Base-by-base conservation (phyloP, 2,888 invertebrate genomes). In the Digitonthophagus gazella region DNA sequence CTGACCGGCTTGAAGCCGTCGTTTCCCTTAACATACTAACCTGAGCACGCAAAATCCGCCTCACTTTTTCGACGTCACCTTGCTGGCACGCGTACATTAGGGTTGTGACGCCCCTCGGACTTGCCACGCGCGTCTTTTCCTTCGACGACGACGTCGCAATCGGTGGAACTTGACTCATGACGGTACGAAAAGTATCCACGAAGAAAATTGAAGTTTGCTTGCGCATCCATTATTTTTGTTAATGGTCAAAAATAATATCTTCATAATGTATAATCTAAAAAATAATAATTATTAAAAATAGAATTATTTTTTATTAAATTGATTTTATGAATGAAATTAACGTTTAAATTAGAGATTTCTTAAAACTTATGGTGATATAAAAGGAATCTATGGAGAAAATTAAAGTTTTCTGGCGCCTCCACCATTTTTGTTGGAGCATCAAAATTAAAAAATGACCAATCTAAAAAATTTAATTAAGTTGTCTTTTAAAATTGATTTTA, bases 81-180 rank as follows among this genome's bases (percentile, higher is more conserved):
- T 94, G 95, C 83, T 95, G 95, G 81, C 95, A 95, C 78, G 95
- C 94, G 85, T 94, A 93, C 95, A 96, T 95, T 79, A 96, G 89
- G 76, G 90, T 89, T 73, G 94, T 92, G 82, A 94, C 93, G 78
- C 94, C 79, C 63, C 78, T 64, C 8, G 70, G 67, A 65, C 67
- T 70, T 14, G 57, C 66, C 66, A 65, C 68, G 65, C 65, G 65
- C 65, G 69, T 61, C 64, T 69, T 66, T 72, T 72, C 69, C 64
- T 69, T 67, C 65, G 71, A 67, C 57, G 58, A 69, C 71, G 71
- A 67, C 67, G 72, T 70, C 65, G 70, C 67, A 67, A 71, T 73
- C 68, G 67, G 56, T 61, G 72, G 69, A 68, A 64, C 74, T 66
- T 67, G 69, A 72, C 71, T 74, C 74, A 74, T 74, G 70, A 72